Conservation (phyloP, 2,888 invertebrate genomes). For the Uropetala carovei region DNA sequence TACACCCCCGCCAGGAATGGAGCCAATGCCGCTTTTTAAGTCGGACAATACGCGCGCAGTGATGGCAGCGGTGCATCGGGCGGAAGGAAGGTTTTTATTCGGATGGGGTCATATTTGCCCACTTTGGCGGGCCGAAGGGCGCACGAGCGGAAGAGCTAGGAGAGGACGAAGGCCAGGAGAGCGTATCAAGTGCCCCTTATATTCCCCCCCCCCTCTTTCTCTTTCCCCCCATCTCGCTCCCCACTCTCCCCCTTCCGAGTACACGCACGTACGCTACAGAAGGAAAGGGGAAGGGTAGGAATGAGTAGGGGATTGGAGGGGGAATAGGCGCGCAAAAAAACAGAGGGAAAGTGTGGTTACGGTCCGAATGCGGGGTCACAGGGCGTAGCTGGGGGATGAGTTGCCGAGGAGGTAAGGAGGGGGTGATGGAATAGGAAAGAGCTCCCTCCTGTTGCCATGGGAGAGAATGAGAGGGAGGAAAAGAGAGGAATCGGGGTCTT, state of each 20-base stretch:
- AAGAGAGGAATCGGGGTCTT: not conserved
- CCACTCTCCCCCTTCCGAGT: not conserved
- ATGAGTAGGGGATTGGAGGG: not conserved
- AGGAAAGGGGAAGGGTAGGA: too few relatives aligned
- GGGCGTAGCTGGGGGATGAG: not conserved
- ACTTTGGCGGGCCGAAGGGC: not conserved
- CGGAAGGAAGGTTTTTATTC: conserved; percentile 6
- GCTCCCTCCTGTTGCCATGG: not conserved
- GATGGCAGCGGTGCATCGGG: not conserved
- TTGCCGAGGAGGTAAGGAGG: not conserved
- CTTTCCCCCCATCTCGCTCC: too few relatives aligned
- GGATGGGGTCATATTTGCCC: conserved; percentile 24
- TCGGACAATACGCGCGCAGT: not conserved
- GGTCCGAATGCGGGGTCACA: not conserved
- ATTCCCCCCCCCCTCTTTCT: not conserved
- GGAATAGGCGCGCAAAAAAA: not conserved
- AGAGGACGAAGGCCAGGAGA: not conserved
- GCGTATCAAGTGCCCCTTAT: conserved; percentile 16
- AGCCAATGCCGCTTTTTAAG: not conserved
- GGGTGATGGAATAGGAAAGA: not conserved
- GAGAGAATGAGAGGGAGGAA: not conserved
- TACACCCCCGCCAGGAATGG: not conserved
- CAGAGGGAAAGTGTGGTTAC: not conserved
- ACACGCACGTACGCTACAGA: not conserved
- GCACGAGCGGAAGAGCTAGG: not conserved